Conservation (phyloP, 2,797 vertebrate genomes). For the Diglossa cyanea region DNA sequence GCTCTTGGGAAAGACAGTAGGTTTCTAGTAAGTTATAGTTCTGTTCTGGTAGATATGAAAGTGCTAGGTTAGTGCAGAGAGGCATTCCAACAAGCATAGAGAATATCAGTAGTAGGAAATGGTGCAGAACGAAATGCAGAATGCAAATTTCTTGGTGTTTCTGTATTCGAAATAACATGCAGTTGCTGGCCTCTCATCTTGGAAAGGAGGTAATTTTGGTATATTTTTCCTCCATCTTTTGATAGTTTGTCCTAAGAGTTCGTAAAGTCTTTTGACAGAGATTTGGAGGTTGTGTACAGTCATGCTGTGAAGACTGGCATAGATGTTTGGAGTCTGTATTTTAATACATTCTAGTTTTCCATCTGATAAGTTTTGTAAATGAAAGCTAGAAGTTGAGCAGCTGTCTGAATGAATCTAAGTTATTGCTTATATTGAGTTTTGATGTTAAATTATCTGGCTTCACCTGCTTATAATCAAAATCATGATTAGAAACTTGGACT, state of each 20-base stretch:
- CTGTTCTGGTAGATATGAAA: background rate
- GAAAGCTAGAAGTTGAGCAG: background rate
- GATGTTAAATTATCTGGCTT: background rate
- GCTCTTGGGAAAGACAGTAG: background rate
- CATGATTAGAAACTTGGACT: background rate
- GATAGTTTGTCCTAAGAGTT: background rate
- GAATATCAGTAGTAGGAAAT: background rate
- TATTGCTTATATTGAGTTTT: background rate
- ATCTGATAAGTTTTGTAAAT: background rate
- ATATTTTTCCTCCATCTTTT: rapidly evolving
- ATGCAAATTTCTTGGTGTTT: background rate
- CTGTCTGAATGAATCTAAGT: background rate
- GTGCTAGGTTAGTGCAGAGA: background rate
- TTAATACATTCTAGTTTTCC: background rate
- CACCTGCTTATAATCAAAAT: background rate
- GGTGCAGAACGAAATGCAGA: background rate
- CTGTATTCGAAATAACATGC: background rate
- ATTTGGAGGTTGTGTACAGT: background rate
- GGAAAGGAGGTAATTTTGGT: background rate
- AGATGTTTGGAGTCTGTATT: background rate
- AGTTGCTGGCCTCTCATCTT: background rate
- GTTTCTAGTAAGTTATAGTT: background rate
- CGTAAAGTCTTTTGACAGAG: background rate
- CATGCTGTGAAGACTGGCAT: background rate
- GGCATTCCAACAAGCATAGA: background rate